phyloP scores from a whole-genome alignment of 2,888 invertebrate species.

The Napeogenes sylphis region DNA sequence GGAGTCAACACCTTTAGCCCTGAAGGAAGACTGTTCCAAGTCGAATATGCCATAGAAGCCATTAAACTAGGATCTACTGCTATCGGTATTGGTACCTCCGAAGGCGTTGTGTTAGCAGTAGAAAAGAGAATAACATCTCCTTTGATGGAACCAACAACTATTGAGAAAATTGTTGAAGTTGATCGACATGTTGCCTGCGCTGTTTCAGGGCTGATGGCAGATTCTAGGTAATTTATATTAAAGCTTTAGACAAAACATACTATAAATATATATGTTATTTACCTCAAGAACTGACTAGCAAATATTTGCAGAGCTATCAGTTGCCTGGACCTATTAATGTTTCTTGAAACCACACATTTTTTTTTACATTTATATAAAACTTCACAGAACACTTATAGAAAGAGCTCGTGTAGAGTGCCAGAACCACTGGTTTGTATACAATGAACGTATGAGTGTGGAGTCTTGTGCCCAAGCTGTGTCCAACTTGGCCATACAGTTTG shows the following conservation, averaged over 20 bases:
- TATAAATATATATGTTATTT: not conserved
- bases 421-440: conserved; percentile 99
- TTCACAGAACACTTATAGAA: conserved; percentile 88
- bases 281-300: not conserved
- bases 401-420: conserved; percentile 97
- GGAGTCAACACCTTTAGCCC: conserved; percentile 99
- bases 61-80: conserved; percentile 99
- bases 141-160: conserved; percentile 96
- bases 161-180: conserved; percentile 99
- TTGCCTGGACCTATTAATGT: not conserved
- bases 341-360: too few species aligned
- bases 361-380: too few species aligned
- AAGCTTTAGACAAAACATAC: too few species aligned
- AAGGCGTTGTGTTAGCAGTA: conserved; percentile 98
- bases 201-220: conserved; percentile 98
- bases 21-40: conserved; percentile 97
- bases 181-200: conserved; percentile 99
- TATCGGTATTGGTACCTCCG: conserved; percentile 96
- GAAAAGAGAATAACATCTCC: conserved; percentile 98
- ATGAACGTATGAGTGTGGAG: conserved; percentile 97
- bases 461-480: conserved; percentile 99
- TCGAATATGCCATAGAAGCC: conserved; percentile 99
- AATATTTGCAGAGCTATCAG: too few species aligned
- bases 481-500: conserved; percentile 99
- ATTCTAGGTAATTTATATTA: conserved; percentile 82